Evolutionary conservation across 2,888 invertebrate species (phyloP).

Genomic region (Dasypogon diadema): DNA sequence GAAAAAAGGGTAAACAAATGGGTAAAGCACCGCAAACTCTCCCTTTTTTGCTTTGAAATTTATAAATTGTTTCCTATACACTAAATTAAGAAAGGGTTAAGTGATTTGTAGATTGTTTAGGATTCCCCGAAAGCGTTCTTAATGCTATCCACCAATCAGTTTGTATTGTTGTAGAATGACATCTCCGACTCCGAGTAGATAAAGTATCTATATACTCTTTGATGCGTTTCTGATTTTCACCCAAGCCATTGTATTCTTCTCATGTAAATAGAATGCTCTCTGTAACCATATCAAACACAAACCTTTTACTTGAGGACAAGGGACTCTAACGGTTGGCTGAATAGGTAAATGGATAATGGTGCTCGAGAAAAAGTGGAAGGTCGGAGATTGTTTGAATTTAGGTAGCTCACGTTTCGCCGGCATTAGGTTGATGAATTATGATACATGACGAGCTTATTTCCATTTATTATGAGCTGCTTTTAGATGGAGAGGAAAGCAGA

Average conservation of each 20-base stretch:
- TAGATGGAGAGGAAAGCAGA: slow-evolving; percentile 3
- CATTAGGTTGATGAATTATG: slow-evolving; percentile 50
- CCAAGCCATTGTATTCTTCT: not conserved
- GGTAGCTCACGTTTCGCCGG: slow-evolving; percentile 36
- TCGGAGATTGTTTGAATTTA: slow-evolving; percentile 43
- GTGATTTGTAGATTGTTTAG: too few relatives aligned
- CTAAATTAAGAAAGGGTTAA: too few relatives aligned
- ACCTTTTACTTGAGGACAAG: slow-evolving; percentile 44
- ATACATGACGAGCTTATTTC: slow-evolving; percentile 48
- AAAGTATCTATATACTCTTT: too few relatives aligned
- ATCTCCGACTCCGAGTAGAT: too few relatives aligned
- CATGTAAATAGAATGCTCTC: not conserved
- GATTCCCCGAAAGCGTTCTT: too few relatives aligned
- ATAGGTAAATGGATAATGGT: slow-evolving; percentile 49
- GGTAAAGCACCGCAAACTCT: too few relatives aligned
- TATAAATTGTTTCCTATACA: too few relatives aligned
- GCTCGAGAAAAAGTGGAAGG: slow-evolving; percentile 47
- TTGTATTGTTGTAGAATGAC: too few relatives aligned
- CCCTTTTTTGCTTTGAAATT: too few relatives aligned
- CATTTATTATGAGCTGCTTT: slow-evolving; percentile 33
- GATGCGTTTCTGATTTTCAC: not conserved
- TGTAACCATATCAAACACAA: slow-evolving; percentile 4
- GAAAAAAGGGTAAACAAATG: too few relatives aligned
- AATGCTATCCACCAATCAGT: too few relatives aligned
- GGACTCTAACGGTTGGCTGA: slow-evolving; percentile 41